Evolutionary conservation across 2,113 vertebrate species (phyloP).

Genomic region (Chunga burmeisteri): DNA sequence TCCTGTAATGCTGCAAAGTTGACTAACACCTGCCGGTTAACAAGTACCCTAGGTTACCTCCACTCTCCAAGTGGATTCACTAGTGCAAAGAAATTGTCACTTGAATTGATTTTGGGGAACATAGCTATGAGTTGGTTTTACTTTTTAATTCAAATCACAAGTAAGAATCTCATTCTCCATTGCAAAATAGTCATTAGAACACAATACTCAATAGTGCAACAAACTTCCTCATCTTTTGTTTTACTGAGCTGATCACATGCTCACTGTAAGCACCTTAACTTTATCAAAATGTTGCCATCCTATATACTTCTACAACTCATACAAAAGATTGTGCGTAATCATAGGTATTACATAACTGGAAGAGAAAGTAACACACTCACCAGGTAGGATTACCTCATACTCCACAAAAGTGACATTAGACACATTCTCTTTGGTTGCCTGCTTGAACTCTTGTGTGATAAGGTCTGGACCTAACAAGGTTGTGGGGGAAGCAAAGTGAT

Average conservation of each 20-base stretch:
- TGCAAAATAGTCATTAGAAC: not conserved
- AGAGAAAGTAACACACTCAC: conserved; percentile 34
- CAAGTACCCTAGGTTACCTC: fast-evolving
- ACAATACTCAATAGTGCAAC: not conserved
- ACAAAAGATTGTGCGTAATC: not conserved
- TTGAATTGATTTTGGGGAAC: not conserved
- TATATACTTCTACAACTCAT: not conserved
- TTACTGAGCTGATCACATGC: not conserved
- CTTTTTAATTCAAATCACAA: no score
- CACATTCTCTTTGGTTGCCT: not conserved
- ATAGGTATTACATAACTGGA: not conserved
- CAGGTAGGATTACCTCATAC: conserved; percentile 41
- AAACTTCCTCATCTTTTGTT: not conserved
- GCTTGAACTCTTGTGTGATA: not conserved
- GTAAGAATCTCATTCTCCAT: not conserved
- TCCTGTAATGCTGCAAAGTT: not conserved
- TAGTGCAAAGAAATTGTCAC: not conserved
- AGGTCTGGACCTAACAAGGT: not conserved
- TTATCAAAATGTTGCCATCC: not conserved
- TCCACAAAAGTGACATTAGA: not conserved
- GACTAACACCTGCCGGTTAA: not conserved
- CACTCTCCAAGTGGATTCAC: not conserved
- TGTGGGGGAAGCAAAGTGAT: not conserved
- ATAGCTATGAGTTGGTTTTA: not conserved
- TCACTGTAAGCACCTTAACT: not conserved